Percentiles rank a stretch among this genome's conserved stretches.
These are phyloP conservation scores for Nephrotoma guestfalica DNA, from an alignment of 2,888 invertebrate species.

Conservation along the genomic window DNA sequence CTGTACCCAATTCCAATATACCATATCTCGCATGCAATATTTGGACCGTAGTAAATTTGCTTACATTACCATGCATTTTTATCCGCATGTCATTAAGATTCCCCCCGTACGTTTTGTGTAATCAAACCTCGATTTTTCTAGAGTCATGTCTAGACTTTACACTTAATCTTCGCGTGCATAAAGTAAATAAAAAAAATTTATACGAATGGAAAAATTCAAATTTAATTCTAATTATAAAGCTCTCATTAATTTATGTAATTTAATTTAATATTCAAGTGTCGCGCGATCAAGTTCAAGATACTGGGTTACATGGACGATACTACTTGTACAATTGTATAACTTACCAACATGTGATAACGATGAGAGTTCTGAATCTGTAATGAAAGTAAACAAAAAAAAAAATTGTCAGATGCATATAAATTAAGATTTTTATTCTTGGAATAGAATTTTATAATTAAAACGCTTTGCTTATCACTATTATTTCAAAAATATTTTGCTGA, in stretches of 20 bases:
- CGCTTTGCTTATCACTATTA: not conserved
- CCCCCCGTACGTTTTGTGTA: too few species aligned
- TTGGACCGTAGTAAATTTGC: too few species aligned
- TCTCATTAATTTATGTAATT: not conserved
- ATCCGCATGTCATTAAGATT: too few species aligned
- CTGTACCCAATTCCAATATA: too few species aligned
- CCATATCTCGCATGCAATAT: too few species aligned
- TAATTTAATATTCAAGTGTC: not conserved
- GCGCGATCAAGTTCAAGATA: not conserved
- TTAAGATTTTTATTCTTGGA: not conserved
- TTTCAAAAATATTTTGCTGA: not conserved
- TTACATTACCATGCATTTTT: too few species aligned
- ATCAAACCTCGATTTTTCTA: not conserved
- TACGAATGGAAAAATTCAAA: not conserved
- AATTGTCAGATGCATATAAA: not conserved
- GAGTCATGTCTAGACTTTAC: not conserved
- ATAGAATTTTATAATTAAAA: not conserved
- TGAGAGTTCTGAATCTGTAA: slow-evolving; percentile 3
- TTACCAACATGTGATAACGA: slow-evolving; percentile 4
- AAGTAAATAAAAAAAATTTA: too few species aligned
- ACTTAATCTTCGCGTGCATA: not conserved
- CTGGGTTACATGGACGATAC: not conserved
- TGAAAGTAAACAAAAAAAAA: not conserved
- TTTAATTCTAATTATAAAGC: not conserved
- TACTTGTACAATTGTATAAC: not conserved